These are phyloP conservation scores for Hydrotaea cyrtoneurina DNA, from an alignment of 2,888 invertebrate species.

Conservation along the genomic window DNA sequence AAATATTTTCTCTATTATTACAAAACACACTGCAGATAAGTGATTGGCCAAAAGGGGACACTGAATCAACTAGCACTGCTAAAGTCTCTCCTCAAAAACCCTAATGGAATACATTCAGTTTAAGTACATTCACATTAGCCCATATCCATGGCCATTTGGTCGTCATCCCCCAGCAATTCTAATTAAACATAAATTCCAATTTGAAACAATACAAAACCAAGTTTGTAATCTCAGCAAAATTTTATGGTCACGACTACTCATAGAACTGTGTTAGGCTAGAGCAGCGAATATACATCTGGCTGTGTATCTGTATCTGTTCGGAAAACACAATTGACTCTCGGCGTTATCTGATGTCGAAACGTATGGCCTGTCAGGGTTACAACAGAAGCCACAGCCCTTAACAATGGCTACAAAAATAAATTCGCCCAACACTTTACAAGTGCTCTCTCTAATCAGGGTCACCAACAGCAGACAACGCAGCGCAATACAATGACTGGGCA, in stretches of 20 bases:
- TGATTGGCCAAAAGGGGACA: too few relatives aligned
- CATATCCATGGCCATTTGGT: slow-evolving; percentile 3
- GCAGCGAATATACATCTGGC: not conserved
- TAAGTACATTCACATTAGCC: slow-evolving; percentile 31
- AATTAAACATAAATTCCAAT: slow-evolving; percentile 34
- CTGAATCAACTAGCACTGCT: too few relatives aligned
- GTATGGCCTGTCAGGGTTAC: slow-evolving; percentile 28
- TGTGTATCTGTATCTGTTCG: not conserved
- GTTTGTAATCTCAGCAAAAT: slow-evolving; percentile 29
- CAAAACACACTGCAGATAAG: too few relatives aligned
- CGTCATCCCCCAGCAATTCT: not conserved
- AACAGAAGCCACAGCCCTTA: slow-evolving; percentile 28
- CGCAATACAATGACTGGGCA: not conserved
- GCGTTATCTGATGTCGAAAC: slow-evolving; percentile 29
- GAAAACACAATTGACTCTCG: slow-evolving; percentile 32
- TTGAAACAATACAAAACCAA: slow-evolving; percentile 21
- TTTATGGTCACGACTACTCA: slow-evolving; percentile 22
- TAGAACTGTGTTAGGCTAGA: not conserved
- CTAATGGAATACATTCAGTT: not conserved
- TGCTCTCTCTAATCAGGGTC: slow-evolving; percentile 36
- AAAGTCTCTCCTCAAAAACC: too few relatives aligned
- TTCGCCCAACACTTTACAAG: slow-evolving; percentile 24
- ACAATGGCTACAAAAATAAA: slow-evolving; percentile 30
- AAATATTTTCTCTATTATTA: too few relatives aligned
- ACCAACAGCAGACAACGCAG: slow-evolving; percentile 20